Conservation (phyloP, 2,113 vertebrate genomes). For the Callopanchax toddi region DNA sequence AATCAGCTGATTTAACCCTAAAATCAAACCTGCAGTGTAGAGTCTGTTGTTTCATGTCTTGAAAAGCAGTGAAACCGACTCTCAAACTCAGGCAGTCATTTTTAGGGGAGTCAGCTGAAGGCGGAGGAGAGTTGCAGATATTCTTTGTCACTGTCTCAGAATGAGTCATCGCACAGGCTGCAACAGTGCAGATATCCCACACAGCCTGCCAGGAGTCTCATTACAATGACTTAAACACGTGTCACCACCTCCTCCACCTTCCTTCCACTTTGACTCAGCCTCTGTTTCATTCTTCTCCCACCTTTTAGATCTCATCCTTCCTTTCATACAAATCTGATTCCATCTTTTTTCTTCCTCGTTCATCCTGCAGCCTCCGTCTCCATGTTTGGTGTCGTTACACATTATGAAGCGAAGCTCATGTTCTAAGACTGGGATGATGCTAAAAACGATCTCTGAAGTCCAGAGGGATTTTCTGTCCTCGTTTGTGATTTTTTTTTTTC, state of each 20-base stretch:
- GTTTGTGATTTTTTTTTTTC: no score
- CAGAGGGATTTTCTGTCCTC: no score
- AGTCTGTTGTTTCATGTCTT: no score
- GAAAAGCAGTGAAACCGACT: no score
- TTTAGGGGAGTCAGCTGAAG: no score
- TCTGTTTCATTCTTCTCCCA: not conserved
- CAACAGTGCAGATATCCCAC: constrained; percentile 25
- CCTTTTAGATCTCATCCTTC: constrained; percentile 11
- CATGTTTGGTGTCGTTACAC: constrained; percentile 4
- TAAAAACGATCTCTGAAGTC: no score
- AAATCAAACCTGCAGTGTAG: no score
- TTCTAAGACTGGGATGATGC: no score
- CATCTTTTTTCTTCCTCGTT: constrained; percentile 8
- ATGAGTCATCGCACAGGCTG: constrained; percentile 33
- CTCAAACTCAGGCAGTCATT: no score
- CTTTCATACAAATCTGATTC: constrained; percentile 5
- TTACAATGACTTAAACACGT: constrained; percentile 43
- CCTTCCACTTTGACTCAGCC: constrained; percentile 33
- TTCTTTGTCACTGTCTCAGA: not conserved
- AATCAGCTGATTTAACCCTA: no score
- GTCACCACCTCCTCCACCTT: constrained; percentile 17
- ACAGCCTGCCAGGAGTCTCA: constrained; percentile 27
- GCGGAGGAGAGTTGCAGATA: no score
- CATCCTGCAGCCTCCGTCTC: not conserved
- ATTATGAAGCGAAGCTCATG: not conserved